Evolutionary conservation across 2,113 vertebrate genomes (phyloP).

Genomic region (Percina caprodes): DNA sequence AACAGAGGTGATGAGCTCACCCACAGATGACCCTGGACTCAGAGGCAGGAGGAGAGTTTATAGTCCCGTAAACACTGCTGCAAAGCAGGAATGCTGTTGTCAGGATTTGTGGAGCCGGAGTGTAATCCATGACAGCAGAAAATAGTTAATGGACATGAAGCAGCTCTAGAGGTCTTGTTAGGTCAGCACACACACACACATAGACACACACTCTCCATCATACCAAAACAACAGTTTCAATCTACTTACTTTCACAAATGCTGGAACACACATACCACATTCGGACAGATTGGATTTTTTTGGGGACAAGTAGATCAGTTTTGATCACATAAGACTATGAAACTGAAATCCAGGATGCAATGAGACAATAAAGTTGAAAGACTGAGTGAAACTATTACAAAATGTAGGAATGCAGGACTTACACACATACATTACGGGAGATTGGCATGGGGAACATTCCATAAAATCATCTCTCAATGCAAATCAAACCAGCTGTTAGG

Average conservation of each 20-base stretch:
- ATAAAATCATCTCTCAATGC: too few relatives aligned
- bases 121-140: conserved; percentile 51
- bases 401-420: neutral
- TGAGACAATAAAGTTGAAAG: neutral
- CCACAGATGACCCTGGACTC: neutral
- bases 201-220: neutral
- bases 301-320: conserved; percentile 25
- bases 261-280: conserved; percentile 7
- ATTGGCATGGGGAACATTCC: too few relatives aligned
- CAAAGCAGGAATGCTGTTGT: conserved; percentile 22
- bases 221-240: neutral
- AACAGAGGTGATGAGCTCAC: neutral
- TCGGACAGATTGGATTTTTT: conserved; percentile 9
- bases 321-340: conserved; percentile 20
- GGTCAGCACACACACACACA: neutral
- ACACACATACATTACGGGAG: too few relatives aligned
- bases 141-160: conserved; percentile 37
- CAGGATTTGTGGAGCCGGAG: conserved; percentile 32
- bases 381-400: neutral
- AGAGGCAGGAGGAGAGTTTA: neutral
- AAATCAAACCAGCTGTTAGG: too few relatives aligned
- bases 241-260: neutral
- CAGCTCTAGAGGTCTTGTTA: conserved; percentile 22
- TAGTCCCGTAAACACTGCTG: neutral
- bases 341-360: conserved; percentile 23